Conservation (phyloP, 2,888 invertebrate species). For the Eupithecia dodoneata region DNA sequence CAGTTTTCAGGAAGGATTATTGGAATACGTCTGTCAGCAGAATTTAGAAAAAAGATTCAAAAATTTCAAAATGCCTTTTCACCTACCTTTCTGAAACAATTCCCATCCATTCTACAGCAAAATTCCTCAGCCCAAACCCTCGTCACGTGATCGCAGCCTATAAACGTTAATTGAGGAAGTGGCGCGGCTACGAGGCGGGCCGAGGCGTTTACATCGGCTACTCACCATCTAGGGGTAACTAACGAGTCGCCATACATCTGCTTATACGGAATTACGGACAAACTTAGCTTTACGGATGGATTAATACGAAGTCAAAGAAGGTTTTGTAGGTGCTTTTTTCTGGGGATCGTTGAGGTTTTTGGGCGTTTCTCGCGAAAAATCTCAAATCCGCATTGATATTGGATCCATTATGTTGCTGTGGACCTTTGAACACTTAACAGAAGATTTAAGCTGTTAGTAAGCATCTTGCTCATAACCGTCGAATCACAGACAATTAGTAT, state of each 20-base stretch:
- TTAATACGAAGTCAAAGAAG: not conserved
- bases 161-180: slow-evolving; percentile 27
- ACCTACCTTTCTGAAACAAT: not conserved
- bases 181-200: not conserved
- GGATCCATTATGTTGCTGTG: not conserved
- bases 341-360: not conserved
- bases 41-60: not conserved
- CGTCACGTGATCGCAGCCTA: slow-evolving; percentile 24
- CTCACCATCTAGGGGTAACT: slow-evolving; percentile 18
- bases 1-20: not conserved
- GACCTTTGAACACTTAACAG: not conserved
- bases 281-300: slow-evolving; percentile 8
- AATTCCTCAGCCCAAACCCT: slow-evolving; percentile 16
- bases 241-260: slow-evolving; percentile 21
- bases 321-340: not conserved
- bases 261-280: not conserved
- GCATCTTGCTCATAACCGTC: not conserved
- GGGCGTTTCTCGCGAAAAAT: not conserved
- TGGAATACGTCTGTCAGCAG: not conserved
- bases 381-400: too few relatives aligned
- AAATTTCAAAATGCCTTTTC: not conserved
- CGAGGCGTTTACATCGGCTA: slow-evolving; percentile 12
- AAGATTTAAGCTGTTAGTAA: not conserved
- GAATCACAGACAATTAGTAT: not conserved
- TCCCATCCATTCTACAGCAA: not conserved